phyloP scores from a whole-genome alignment of 1,140 invertebrate genomes.

The Onthophagus taurus region DNA sequence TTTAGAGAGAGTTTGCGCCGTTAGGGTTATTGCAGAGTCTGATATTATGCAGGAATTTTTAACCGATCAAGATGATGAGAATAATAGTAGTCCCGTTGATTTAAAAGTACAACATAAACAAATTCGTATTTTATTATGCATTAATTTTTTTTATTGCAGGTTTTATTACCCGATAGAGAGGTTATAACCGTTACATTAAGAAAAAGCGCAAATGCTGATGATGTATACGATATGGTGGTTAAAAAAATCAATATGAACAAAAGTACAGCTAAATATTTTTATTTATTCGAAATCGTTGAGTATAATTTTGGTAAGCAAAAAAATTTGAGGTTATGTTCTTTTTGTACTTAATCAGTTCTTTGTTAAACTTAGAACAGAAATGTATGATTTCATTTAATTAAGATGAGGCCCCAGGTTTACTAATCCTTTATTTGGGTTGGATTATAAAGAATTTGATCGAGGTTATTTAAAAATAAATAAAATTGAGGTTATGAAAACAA shows the following conservation, averaged over 20 bases:
- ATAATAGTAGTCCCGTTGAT: constrained; percentile 80
- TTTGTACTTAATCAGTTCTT: too few relatives aligned
- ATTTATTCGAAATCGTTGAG: constrained; percentile 96
- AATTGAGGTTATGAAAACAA: too few relatives aligned
- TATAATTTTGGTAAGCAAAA: constrained; percentile 76
- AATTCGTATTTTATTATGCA: constrained; percentile 11
- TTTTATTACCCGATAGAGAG: constrained; percentile 68
- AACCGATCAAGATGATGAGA: constrained; percentile 83
- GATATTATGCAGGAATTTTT: constrained; percentile 97
- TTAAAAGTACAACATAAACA: constrained; percentile 58
- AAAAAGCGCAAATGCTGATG: constrained; percentile 81
- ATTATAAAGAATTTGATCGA: too few relatives aligned
- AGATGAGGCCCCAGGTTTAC: too few relatives aligned
- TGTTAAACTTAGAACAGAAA: too few relatives aligned
- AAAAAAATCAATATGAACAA: constrained; percentile 74
- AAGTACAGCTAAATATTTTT: constrained; percentile 83
- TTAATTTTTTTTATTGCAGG: too few relatives aligned
- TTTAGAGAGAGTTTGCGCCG: constrained; percentile 96
- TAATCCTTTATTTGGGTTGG: too few relatives aligned
- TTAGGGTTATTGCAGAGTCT: constrained; percentile 94
- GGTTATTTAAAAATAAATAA: too few relatives aligned
- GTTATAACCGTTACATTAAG: constrained; percentile 88
- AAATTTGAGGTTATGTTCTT: too few relatives aligned
- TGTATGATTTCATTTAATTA: too few relatives aligned
- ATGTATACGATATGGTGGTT: constrained; percentile 85